Conservation (phyloP, 37 sponge, comb jelly and placozoan species). For the Diacarnus erythraeanus region DNA sequence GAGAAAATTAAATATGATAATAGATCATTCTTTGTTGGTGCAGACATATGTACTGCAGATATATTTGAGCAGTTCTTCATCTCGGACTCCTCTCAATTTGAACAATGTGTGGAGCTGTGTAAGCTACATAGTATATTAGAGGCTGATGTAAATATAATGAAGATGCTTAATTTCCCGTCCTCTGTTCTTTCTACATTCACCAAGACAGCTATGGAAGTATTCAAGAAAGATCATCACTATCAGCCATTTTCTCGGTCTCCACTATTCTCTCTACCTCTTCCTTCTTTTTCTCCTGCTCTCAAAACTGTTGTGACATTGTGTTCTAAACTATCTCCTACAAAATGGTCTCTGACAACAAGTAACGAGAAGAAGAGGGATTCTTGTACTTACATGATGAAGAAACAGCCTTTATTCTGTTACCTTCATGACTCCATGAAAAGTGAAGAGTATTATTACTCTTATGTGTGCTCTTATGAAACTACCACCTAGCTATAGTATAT, state of each 20-base stretch:
- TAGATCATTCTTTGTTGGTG: slow-evolving; percentile 20
- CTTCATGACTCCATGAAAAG: background rate
- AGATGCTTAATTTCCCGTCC: slow-evolving; percentile 28
- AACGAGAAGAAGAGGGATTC: background rate
- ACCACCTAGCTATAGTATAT: background rate
- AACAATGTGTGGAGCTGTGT: slow-evolving; percentile 31
- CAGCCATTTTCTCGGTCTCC: slow-evolving; percentile 45
- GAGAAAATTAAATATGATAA: slow-evolving; percentile 57
- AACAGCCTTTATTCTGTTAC: background rate
- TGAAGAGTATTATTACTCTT: background rate
- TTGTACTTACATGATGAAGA: background rate
- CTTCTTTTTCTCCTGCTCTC: slow-evolving; percentile 22
- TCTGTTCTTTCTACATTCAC: slow-evolving; percentile 21
- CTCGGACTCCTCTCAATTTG: background rate
- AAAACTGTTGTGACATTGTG: slow-evolving; percentile 26
- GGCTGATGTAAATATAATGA: slow-evolving; percentile 6
- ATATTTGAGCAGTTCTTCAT: slow-evolving; percentile 37
- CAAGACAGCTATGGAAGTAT: slow-evolving; percentile 32
- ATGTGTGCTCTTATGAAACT: background rate
- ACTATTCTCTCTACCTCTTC: slow-evolving; percentile 38
- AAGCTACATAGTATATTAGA: slow-evolving; percentile 52
- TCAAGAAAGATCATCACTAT: slow-evolving; percentile 3
- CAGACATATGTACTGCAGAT: slow-evolving; percentile 12
- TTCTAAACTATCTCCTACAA: slow-evolving; percentile 12
- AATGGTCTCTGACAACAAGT: slow-evolving; percentile 6